Evolutionary conservation across 2,888 invertebrate species (phyloP), one percentile per base, ranked within the genome.

Genomic region (Ametastegia equiseti): DNA sequence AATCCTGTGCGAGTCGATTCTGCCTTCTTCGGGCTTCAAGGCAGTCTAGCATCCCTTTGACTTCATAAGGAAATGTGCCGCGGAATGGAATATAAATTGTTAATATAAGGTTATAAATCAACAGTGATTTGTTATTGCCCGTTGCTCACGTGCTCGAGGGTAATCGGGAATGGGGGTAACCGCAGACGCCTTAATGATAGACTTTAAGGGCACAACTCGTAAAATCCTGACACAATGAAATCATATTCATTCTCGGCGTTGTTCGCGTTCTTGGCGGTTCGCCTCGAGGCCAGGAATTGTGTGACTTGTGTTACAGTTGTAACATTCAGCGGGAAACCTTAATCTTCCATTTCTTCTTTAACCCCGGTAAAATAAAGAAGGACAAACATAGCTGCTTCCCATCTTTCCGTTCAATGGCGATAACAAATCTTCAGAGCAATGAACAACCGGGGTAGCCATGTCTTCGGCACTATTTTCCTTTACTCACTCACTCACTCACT

Each of bases 61-160:
- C n/a, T n/a, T n/a, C n/a, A n/a, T n/a, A n/a, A n/a, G n/a, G n/a
- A n/a, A n/a, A n/a, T n/a, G n/a, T n/a, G n/a, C n/a, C n/a, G n/a
- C n/a, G n/a, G 60, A 78, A 88, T 88, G 88, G 89, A 90, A 90
- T 90, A 90, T 90, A 90, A 91, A 89, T 90, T 88, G 85, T 86
- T 87, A 86, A 89, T 89, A 90, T 90, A 88, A 88, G 86, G 87
- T 88, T 83, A 87, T 91, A 91, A 91, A 91, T 91, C 91, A 90
- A 83, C 69, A 85, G 80, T 83, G 85, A 87, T 89, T 89, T 87
- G 85, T 88, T 87, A 78, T 63, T 78, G 77, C 77, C 36, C 57
- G 73, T 65, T 65, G 79, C 60, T 54, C 84, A 84, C 82, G 83
- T 81, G 82, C 83, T 27, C 23, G 15, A n/a, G n/a, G n/a, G n/a